Evolutionary conservation across 1,140 invertebrate species (phyloP), one percentile per base, ranked within the genome.

Genomic region (Agrypnia vestita): DNA sequence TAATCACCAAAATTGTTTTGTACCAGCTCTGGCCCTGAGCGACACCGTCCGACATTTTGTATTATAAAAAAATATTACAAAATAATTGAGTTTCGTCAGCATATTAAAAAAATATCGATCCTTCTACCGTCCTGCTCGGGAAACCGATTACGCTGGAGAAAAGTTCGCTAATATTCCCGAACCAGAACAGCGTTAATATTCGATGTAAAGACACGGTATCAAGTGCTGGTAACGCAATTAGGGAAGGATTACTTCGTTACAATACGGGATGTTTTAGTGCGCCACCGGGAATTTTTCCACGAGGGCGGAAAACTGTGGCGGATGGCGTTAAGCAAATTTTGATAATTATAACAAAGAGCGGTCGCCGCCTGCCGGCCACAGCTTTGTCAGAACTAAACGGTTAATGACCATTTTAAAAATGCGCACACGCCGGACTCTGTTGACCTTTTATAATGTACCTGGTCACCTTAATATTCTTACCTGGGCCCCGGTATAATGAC

Each of bases 261-360:
- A 15, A 51, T 15, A 3, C 35, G 13, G 62, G 43, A n/a, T 35
- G 43, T 21, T 76, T 76, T 43, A 76, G 19, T 61, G 56, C 19
- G 55, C 56, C n/a, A n/a, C 43, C 7, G 74, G 56, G 55, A 49
- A 43, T 62, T 76, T 76, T 76, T 76, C 46, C 62, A 46, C 62
- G 44, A 69, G 35, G 43, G 46, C n/a, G 64, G 35, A 69, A 15
- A 46, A 47, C 4, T 51, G n/a, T 51, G n/a, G 49, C 49, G 59
- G 46, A 73, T 12, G 21, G 71, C 47, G 51, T 73, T 73, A 73
- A 73, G 71, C 49, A 73, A 73, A 73, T 35, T 73, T 46, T 73
- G 21, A 73, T 73, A 17, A 73, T 73, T 55, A 55, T 53, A 55
- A 43, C 59, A 17, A 25, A 19, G 59, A 25, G 59, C 59, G 15